Evolutionary conservation across 2,113 vertebrate species (phyloP).

Genomic region (Agapornis roseicollis): DNA sequence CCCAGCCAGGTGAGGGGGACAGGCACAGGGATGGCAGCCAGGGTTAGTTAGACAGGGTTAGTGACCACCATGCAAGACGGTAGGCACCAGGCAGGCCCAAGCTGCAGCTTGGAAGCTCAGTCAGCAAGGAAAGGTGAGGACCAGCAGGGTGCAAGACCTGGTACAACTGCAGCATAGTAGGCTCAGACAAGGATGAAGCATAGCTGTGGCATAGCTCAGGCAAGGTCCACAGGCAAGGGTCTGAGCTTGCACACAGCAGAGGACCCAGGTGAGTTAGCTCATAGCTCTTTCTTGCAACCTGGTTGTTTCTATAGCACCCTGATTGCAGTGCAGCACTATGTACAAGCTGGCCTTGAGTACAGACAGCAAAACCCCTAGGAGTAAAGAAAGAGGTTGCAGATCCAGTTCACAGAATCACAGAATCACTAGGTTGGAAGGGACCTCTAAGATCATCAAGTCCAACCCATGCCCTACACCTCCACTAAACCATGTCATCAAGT

Average conservation of each 20-base stretch:
- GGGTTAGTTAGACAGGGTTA: background rate
- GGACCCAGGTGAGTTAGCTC: background rate
- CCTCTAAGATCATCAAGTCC: too few species aligned
- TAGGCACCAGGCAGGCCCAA: background rate
- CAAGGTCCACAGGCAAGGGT: background rate
- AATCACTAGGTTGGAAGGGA: too few species aligned
- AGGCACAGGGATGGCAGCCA: background rate
- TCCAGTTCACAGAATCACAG: too few species aligned
- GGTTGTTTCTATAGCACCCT: background rate
- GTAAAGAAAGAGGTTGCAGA: background rate
- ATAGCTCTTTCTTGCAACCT: background rate
- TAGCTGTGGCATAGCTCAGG: background rate
- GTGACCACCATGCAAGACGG: background rate
- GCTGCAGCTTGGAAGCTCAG: background rate
- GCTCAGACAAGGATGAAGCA: background rate
- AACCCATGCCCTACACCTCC: too few species aligned
- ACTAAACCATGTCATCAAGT: too few species aligned
- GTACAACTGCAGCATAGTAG: background rate
- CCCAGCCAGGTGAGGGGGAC: fast-evolving
- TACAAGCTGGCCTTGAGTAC: background rate
- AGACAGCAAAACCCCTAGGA: background rate
- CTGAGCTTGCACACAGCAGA: background rate
- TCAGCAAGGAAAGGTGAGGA: background rate
- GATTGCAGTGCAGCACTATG: background rate
- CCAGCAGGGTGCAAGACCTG: background rate